Evolutionary conservation across 1,140 invertebrate genomes (phyloP).

Genomic region (Drosophila sulfurigaster): DNA sequence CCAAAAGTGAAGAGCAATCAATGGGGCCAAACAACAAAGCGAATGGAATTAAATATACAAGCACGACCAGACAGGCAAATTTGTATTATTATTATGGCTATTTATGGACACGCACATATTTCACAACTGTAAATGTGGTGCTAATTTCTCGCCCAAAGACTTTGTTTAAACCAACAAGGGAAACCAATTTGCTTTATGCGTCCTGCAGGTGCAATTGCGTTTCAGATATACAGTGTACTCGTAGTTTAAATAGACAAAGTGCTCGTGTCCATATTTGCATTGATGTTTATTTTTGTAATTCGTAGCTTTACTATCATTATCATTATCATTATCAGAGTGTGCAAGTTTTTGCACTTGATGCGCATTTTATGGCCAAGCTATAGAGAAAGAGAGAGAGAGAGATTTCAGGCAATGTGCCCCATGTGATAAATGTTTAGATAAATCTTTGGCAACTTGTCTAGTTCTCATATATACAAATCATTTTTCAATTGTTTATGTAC

Average conservation of each 20-base stretch:
- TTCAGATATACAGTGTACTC: slow-evolving; percentile 38
- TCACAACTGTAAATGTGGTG: slow-evolving; percentile 62
- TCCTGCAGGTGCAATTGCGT: slow-evolving; percentile 74
- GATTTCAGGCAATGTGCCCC: slow-evolving; percentile 2
- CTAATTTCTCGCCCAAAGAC: slow-evolving; percentile 55
- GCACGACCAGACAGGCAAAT: slow-evolving; percentile 36
- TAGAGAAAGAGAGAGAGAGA: background rate
- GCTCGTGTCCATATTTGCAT: background rate
- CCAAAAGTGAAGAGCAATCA: background rate
- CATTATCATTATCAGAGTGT: slow-evolving; percentile 1
- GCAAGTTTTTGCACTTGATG: slow-evolving; percentile 14
- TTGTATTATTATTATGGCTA: slow-evolving; percentile 25
- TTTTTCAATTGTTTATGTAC: slow-evolving; percentile 17
- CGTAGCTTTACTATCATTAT: slow-evolving; percentile 19
- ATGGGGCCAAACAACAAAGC: slow-evolving; percentile 1
- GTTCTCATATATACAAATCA: background rate
- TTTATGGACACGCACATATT: slow-evolving; percentile 47
- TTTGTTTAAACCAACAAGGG: slow-evolving; percentile 62
- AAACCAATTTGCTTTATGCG: slow-evolving; percentile 6
- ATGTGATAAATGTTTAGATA: background rate
- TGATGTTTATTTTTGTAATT: slow-evolving; percentile 40
- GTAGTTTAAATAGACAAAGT: slow-evolving; percentile 1
- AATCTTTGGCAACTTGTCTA: background rate
- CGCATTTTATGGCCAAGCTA: slow-evolving; percentile 30
- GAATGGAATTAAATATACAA: slow-evolving; percentile 41